These are phyloP conservation scores for Heteronetta atricapilla DNA, from an alignment of 2,113 vertebrate species.

Conservation along the genomic window DNA sequence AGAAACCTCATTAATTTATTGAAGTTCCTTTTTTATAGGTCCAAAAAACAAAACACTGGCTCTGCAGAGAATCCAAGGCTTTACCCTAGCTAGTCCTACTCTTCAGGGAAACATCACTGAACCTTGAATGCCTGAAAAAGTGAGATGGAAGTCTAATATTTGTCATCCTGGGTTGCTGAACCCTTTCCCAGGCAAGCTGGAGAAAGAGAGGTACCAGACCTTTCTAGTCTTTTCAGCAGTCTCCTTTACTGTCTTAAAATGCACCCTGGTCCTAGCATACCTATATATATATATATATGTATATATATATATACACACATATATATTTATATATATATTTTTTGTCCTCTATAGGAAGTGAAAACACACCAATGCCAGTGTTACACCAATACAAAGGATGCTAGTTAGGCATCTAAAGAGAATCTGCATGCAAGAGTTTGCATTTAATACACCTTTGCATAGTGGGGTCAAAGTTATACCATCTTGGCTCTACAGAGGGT, in stretches of 20 bases:
- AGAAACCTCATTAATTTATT: not conserved
- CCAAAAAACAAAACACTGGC: not conserved
- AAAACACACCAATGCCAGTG: not conserved
- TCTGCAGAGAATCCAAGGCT: not conserved
- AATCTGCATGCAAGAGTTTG: not conserved
- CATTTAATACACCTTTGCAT: not conserved
- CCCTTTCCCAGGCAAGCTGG: not conserved
- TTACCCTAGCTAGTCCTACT: not conserved
- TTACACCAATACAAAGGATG: not conserved
- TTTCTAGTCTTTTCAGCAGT: not conserved
- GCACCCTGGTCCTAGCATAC: not conserved
- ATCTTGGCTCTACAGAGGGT: not conserved
- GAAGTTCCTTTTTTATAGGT: not conserved
- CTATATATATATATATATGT: not conserved
- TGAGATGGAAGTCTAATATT: not conserved
- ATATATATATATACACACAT: too few species aligned
- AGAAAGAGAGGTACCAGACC: not conserved
- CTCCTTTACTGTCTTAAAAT: not conserved
- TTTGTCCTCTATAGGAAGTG: fast-evolving
- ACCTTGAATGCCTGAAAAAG: not conserved
- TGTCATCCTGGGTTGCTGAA: not conserved
- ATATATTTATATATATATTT: not conserved
- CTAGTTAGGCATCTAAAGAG: not conserved
- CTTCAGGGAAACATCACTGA: not conserved
- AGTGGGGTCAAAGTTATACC: not conserved